Evolutionary conservation across 1,140 invertebrate genomes (phyloP).

Genomic region (Drosophila auraria): DNA sequence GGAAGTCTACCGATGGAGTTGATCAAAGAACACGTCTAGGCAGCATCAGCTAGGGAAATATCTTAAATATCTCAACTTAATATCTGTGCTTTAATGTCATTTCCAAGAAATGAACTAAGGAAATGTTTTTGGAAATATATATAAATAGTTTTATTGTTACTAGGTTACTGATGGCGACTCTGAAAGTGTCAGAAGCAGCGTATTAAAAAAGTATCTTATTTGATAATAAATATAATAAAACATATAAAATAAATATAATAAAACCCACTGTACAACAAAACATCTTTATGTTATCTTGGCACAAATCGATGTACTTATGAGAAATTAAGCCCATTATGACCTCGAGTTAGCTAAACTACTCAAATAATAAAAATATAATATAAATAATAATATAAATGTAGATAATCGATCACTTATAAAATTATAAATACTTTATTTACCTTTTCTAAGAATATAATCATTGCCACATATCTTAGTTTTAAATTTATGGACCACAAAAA

Average conservation of each 20-base stretch:
- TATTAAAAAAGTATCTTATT: no score
- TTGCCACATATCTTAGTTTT: neutral
- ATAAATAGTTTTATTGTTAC: neutral
- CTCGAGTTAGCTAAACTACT: no score
- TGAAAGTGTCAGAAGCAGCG: neutral
- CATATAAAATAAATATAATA: no score
- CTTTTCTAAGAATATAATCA: neutral
- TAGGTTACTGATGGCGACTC: neutral
- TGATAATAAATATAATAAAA: no score
- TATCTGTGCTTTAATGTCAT: neutral
- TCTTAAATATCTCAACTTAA: constrained; percentile 12
- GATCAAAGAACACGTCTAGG: constrained; percentile 7
- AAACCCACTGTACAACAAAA: no score
- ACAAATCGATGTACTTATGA: no score
- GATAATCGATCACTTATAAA: no score
- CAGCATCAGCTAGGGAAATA: constrained; percentile 12
- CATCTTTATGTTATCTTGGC: no score
- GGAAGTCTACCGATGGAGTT: constrained; percentile 3
- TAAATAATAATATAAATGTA: no score
- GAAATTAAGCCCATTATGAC: no score
- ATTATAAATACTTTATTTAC: neutral
- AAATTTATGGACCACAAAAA: neutral
- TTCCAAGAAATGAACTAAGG: constrained; percentile 1
- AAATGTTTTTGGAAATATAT: constrained; percentile 5
- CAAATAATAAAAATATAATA: no score